phyloP scores from a whole-genome alignment of 2,797 vertebrate genomes.

The Etheostoma perlongum region DNA sequence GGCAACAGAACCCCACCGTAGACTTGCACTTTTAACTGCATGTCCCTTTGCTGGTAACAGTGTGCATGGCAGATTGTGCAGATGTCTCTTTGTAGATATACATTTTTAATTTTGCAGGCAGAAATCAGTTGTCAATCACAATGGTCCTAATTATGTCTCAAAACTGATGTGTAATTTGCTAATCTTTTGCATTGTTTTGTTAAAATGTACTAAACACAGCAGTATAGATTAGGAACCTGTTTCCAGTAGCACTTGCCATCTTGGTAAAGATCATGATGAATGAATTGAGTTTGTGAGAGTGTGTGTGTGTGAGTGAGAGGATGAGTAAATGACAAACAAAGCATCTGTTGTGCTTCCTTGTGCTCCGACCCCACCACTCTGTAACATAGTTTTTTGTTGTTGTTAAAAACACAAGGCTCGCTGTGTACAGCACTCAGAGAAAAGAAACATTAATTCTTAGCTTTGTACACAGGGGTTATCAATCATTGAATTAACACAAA shows the following conservation, averaged over 20 bases:
- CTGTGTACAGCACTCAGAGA: constrained; percentile 38
- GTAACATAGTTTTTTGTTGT: constrained; percentile 61
- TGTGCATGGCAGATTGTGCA: constrained; percentile 82
- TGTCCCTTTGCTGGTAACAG: constrained; percentile 79
- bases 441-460: constrained; percentile 25
- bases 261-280: constrained; percentile 58
- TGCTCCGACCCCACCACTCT: constrained; percentile 60
- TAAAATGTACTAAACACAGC: constrained; percentile 60
- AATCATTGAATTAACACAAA: constrained; percentile 15
- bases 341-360: constrained; percentile 62
- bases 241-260: constrained; percentile 77
- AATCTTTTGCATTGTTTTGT: constrained; percentile 65
- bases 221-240: constrained; percentile 62
- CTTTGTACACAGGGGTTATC: constrained; percentile 13
- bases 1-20: constrained; percentile 64
- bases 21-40: constrained; percentile 84
- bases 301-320: not conserved
- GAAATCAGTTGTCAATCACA: constrained; percentile 64
- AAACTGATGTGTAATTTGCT: constrained; percentile 61
- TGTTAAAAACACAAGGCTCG: constrained; percentile 38
- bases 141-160: constrained; percentile 69
- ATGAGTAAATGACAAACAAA: constrained; percentile 33
- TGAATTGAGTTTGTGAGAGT: constrained; percentile 10
- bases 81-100: constrained; percentile 79
- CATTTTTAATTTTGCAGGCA: constrained; percentile 70